Conservation (phyloP, 1,140 invertebrate species). For the Pygmarrhopalites habei region DNA sequence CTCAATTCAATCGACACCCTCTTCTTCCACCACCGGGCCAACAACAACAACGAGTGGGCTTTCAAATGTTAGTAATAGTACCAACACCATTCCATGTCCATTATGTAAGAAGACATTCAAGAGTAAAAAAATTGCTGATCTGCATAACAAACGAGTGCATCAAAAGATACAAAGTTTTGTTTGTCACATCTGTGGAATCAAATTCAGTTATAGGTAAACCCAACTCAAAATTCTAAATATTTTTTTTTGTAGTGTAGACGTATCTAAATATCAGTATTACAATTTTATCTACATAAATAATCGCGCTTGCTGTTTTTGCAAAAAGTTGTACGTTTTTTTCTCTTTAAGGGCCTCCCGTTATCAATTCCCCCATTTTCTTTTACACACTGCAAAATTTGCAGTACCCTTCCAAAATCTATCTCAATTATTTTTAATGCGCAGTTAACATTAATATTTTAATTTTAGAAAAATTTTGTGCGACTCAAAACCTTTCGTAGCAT, state of each 20-base stretch:
- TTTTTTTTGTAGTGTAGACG: neutral
- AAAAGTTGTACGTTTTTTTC: neutral
- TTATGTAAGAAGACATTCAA: slow-evolving; percentile 30
- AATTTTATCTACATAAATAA: neutral
- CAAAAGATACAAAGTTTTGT: slow-evolving; percentile 20
- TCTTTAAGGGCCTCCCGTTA: neutral
- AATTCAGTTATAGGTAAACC: slow-evolving; percentile 34
- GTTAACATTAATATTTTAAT: too few relatives aligned
- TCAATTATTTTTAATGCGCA: too few relatives aligned
- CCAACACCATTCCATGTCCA: slow-evolving; percentile 5
- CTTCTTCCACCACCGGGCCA: neutral
- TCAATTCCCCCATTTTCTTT: too few relatives aligned
- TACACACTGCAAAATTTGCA: too few relatives aligned
- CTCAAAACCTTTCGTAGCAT: too few relatives aligned
- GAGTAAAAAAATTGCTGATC: slow-evolving; percentile 21
- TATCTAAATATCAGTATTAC: neutral
- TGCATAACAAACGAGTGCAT: slow-evolving; percentile 30
- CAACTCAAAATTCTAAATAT: neutral
- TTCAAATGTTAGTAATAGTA: slow-evolving; percentile 1
- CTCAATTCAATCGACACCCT: neutral
- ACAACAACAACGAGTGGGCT: neutral
- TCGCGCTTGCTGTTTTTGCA: neutral
- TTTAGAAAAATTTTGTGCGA: too few relatives aligned
- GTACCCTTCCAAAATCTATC: too few relatives aligned
- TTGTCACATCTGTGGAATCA: slow-evolving; percentile 30